Evolutionary conservation across 2,888 invertebrate species (phyloP).

Genomic region (Ligdia adustata): DNA sequence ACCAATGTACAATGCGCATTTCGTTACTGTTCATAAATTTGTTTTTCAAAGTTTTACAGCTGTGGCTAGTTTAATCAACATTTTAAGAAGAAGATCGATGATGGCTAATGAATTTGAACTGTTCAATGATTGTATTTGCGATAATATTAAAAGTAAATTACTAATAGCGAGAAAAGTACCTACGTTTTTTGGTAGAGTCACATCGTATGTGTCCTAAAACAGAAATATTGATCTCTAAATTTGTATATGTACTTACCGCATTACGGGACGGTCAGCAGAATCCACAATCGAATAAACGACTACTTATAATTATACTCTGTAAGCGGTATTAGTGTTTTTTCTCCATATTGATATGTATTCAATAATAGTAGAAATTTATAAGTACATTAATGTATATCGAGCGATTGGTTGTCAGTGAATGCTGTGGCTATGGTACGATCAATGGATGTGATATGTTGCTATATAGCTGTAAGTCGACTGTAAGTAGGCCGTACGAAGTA

Average conservation of each 20-base stretch:
- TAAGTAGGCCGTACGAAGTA: constrained; percentile 70
- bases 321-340: constrained; percentile 24
- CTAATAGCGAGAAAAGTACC: too few relatives aligned
- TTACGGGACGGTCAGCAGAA: constrained; percentile 17
- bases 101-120: too few relatives aligned
- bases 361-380: constrained; percentile 31
- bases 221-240: constrained; percentile 24
- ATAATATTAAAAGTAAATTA: too few relatives aligned
- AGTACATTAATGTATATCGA: constrained; percentile 40
- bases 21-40: too few relatives aligned
- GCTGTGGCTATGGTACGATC: constrained; percentile 69
- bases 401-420: constrained; percentile 47
- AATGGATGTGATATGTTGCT: constrained; percentile 80
- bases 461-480: constrained; percentile 67
- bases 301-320: constrained; percentile 25
- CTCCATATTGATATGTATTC: constrained; percentile 27
- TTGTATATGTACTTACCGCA: constrained; percentile 28
- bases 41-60: too few relatives aligned
- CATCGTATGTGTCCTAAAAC: too few relatives aligned
- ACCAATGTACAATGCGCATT: too few relatives aligned
- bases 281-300: constrained; percentile 23
- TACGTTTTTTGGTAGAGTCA: too few relatives aligned
- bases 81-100: too few relatives aligned
- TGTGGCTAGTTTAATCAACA: too few relatives aligned
- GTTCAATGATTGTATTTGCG: too few relatives aligned